phyloP scores from a whole-genome alignment of 1,140 invertebrate species.

The Oryzaephilus surinamensis region DNA sequence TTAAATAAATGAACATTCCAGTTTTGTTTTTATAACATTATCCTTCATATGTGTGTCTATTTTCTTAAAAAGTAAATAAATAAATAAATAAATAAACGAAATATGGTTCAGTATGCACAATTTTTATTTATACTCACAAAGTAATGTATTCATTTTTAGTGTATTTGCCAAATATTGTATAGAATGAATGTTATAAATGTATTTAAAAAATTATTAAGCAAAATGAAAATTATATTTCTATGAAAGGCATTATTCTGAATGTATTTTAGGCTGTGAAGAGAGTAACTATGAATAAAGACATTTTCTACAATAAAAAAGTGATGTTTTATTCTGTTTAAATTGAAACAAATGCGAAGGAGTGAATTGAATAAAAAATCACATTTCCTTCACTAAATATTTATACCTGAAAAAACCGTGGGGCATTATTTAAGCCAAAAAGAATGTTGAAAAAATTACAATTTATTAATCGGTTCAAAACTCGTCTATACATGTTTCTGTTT shows the following conservation, averaged over 20 bases:
- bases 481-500: too few species aligned
- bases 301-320: not conserved
- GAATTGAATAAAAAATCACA: not conserved
- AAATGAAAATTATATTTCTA: constrained; percentile 1
- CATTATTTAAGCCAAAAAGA: not conserved
- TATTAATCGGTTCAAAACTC: not conserved
- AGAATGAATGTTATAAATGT: not conserved
- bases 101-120: too few species aligned
- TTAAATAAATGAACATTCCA: too few species aligned
- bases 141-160: too few species aligned
- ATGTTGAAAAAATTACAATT: not conserved
- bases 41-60: too few species aligned
- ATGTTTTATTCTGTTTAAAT: not conserved
- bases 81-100: too few species aligned
- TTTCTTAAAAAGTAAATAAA: too few species aligned
- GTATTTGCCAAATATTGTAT: too few species aligned
- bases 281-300: constrained; percentile 2
- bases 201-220: not conserved
- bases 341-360: not conserved
- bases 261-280: constrained; percentile 3
- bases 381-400: not conserved
- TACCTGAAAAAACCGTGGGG: too few species aligned
- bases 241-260: not conserved
- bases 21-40: too few species aligned
- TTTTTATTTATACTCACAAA: too few species aligned